Conservation (phyloP, 2,888 invertebrate genomes). For the Pseudoips prasinana region DNA sequence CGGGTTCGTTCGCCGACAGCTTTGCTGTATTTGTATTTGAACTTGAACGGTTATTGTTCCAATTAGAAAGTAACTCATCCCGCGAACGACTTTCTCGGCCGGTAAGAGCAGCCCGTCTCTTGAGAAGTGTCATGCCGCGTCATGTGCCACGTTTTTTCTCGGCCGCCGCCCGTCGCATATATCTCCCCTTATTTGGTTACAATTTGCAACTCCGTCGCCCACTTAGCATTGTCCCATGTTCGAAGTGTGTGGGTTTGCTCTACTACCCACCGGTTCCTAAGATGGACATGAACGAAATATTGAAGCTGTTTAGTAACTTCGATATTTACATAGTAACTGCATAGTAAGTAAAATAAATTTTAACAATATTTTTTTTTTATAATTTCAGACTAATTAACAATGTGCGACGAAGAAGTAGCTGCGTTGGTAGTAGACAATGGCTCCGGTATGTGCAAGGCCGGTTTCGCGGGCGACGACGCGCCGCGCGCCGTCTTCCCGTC, state of each 20-base stretch:
- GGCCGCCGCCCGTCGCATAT: slow-evolving; percentile 40
- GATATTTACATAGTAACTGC: slow-evolving; percentile 1
- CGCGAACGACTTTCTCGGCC: slow-evolving; percentile 54
- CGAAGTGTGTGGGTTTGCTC: slow-evolving; percentile 58
- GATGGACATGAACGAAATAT: slow-evolving; percentile 35
- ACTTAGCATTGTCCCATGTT: slow-evolving; percentile 47
- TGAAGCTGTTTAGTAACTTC: slow-evolving; percentile 1
- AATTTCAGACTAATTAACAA: slow-evolving; percentile 68
- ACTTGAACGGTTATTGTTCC: slow-evolving; percentile 30
- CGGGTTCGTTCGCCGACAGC: slow-evolving; percentile 34
- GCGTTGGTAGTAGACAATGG: slow-evolving; percentile 98
- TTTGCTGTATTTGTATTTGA: slow-evolving; percentile 23
- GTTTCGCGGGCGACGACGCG: slow-evolving; percentile 97
- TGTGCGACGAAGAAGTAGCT: slow-evolving; percentile 90
- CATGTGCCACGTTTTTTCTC: slow-evolving; percentile 61
- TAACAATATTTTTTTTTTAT: slow-evolving; percentile 24
- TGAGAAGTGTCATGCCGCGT: slow-evolving; percentile 50
- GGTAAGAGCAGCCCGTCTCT: slow-evolving; percentile 42
- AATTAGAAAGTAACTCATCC: slow-evolving; percentile 55
- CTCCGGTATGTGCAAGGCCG: slow-evolving; percentile 98
- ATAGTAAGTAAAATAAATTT: slow-evolving; percentile 8
- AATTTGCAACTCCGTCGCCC: slow-evolving; percentile 61
- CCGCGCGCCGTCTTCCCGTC: slow-evolving; percentile 98
- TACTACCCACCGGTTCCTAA: slow-evolving; percentile 52
- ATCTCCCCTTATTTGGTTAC: slow-evolving; percentile 67